A percentile compares a stretch with the other conserved stretches of the same genome.
phyloP scores from a whole-genome alignment of 2,888 invertebrate genomes.

The Cecidostiba fungosa region DNA sequence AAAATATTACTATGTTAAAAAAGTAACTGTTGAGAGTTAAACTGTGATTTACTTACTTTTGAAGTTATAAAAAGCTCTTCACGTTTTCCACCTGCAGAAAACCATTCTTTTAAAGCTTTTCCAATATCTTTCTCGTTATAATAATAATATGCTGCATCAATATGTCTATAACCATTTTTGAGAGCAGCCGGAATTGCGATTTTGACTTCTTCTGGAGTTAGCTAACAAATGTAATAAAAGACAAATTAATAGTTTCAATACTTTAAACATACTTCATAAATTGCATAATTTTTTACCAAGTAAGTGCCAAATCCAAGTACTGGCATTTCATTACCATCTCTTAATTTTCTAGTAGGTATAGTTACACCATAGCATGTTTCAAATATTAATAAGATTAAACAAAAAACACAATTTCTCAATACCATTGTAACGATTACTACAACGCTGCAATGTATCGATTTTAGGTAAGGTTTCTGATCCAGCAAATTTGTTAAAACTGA shows the following conservation, averaged over 20 bases:
- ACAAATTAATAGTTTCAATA: too few relatives aligned
- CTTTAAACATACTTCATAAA: too few relatives aligned
- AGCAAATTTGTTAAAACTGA: too few relatives aligned
- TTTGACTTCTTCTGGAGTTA: not conserved
- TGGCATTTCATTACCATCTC: not conserved
- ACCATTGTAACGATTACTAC: too few relatives aligned
- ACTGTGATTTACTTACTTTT: not conserved
- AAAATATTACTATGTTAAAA: not conserved
- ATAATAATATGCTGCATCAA: constrained; percentile 10
- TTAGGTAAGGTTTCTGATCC: too few relatives aligned
- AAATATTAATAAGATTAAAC: not conserved
- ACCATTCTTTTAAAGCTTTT: constrained; percentile 9
- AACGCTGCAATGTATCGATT: too few relatives aligned
- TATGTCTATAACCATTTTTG: constrained; percentile 29
- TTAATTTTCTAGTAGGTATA: not conserved
- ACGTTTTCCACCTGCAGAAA: not conserved
- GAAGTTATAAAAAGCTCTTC: constrained; percentile 27
- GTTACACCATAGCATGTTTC: not conserved
- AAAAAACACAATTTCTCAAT: not conserved
- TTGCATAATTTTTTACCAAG: not conserved
- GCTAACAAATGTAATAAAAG: not conserved
- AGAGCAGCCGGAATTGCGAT: constrained; percentile 8
- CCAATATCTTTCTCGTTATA: constrained; percentile 35
- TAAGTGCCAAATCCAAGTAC: not conserved
- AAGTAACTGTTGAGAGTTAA: not conserved